These are phyloP conservation scores for Drosophila quasianomalipes DNA, from an alignment of 2,888 invertebrate genomes.

Conservation along the genomic window DNA sequence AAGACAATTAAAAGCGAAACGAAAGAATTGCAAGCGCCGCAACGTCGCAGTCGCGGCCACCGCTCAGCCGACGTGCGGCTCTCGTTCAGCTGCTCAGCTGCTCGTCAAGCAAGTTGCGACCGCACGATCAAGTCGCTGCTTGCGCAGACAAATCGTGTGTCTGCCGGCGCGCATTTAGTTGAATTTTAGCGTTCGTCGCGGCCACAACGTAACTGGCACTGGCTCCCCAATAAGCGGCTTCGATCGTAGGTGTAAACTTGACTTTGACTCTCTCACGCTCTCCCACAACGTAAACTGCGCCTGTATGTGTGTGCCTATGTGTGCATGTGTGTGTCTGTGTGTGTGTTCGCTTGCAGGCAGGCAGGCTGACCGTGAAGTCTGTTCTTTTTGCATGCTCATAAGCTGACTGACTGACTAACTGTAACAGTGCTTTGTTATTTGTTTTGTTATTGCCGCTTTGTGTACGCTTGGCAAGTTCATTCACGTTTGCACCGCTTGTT, in stretches of 20 bases:
- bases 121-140: constrained; percentile 32
- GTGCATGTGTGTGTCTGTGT: constrained; percentile 8
- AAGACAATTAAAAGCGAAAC: constrained; percentile 65
- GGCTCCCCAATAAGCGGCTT: neutral
- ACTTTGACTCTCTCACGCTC: constrained; percentile 59
- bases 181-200: constrained; percentile 63
- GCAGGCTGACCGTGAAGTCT: constrained; percentile 65
- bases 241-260: constrained; percentile 53
- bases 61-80: constrained; percentile 47
- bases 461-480: constrained; percentile 66
- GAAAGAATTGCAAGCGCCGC: constrained; percentile 66
- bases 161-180: constrained; percentile 64
- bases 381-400: constrained; percentile 61
- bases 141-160: constrained; percentile 58
- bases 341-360: constrained; percentile 20
- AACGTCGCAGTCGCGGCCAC: constrained; percentile 32
- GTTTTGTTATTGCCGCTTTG: constrained; percentile 39
- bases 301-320: constrained; percentile 1
- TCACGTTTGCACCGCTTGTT: constrained; percentile 66
- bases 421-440: constrained; percentile 47
- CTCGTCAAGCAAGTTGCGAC: constrained; percentile 51
- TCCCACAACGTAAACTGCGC: constrained; percentile 40
- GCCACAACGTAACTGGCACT: constrained; percentile 55
- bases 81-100: constrained; percentile 54
- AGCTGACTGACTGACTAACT: constrained; percentile 35